Base-by-base conservation (phyloP, 2,888 invertebrate genomes). In the Troglohyphantes excavatus region DNA sequence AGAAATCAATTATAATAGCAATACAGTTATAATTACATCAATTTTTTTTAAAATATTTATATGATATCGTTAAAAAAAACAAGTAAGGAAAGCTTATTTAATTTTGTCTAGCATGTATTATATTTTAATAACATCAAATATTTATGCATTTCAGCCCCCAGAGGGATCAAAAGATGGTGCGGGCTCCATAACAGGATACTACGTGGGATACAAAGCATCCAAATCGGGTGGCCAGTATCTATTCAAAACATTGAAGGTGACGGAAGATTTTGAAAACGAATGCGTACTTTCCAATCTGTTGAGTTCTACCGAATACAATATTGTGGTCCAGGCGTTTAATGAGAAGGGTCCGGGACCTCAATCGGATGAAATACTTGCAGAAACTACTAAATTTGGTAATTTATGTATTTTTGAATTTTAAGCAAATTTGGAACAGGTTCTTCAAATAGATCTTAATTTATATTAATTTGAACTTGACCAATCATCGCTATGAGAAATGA, bases 301-400 rank as follows among this genome's bases (percentile, higher is more conserved):
- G 90, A 93, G 93, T 91, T 93, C 93, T 86, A 93, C 93, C 1
- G 92, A 93, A 78, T 93, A 94, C 91, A 91, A 92, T 0, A 92
- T 93, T 0, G 93, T 93, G 73, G 93, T 93, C 2, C 93, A 93
- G 88, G 93, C 93, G 2, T 93, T 92, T 90, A 94, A 93, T 91
- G 91, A 91, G 5, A 92, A 92, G 79, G 94, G 93, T 0, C 92
- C 92, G 46, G 93, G 94, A n/a, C 94, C 94, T 0, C 91, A 92
- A 5, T 93, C 93, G 0, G 91, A 92, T 0, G 93, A 93, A 85
- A 91, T 93, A 6, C 91, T 92, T 46, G 93, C 93, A 13, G 92
- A 93, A 85, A 94, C 94, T 0, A 91, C 93, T 5, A 93, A 93
- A 90, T 93, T 93, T 91, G 93, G 94, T 94, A 87, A 90, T 26